phyloP scores from a whole-genome alignment of 2,113 vertebrate genomes.

The Gallinago media region DNA sequence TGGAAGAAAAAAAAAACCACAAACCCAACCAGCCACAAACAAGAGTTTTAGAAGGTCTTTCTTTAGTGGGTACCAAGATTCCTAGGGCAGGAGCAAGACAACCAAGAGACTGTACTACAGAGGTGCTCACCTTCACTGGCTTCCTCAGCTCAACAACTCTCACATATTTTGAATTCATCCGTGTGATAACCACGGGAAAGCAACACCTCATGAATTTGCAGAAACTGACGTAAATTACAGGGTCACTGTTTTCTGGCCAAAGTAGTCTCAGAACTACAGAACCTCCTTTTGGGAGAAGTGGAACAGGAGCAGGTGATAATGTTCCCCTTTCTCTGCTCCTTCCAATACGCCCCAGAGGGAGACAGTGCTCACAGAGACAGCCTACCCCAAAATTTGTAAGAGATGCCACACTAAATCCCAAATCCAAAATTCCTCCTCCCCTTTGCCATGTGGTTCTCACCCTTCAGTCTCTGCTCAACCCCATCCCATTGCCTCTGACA shows the following conservation, averaged over 20 bases:
- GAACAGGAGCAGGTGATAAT: background rate
- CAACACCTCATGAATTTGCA: background rate
- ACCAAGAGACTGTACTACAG: background rate
- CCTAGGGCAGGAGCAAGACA: background rate
- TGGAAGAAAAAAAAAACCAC: background rate
- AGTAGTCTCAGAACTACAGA: background rate
- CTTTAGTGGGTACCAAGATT: accelerated
- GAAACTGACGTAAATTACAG: background rate
- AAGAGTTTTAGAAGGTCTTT: background rate
- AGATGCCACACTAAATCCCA: background rate
- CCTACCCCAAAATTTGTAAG: background rate
- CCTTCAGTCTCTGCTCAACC: background rate
- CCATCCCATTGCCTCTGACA: background rate
- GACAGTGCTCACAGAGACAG: background rate
- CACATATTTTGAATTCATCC: background rate
- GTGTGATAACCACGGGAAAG: background rate
- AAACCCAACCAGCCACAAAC: background rate
- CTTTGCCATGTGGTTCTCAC: background rate
- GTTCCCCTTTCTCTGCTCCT: background rate
- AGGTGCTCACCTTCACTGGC: background rate
- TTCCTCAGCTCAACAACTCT: background rate
- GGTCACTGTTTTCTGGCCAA: background rate
- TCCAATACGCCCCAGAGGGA: background rate
- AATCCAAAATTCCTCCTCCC: background rate
- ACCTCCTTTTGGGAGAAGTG: background rate